Percentiles rank a stretch among this genome's conserved stretches.
Conservation (phyloP, 2,797 vertebrate genomes). For the Rachycentron canadum region DNA sequence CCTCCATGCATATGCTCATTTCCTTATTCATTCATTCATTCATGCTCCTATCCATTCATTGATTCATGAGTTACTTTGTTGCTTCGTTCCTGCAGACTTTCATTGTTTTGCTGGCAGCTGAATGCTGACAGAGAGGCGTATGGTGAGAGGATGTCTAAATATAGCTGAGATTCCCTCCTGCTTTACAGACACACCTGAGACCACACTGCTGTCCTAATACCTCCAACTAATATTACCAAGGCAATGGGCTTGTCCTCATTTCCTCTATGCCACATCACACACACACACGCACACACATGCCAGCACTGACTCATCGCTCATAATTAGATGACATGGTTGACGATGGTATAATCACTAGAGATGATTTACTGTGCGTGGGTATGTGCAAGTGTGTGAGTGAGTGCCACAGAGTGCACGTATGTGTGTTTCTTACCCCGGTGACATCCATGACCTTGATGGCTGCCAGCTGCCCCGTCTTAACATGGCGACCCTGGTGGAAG, state of each 20-base stretch:
- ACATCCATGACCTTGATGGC: conserved; percentile 99
- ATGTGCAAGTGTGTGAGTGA: conserved; percentile 6
- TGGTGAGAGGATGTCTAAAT: conserved; percentile 72
- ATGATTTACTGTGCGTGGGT: conserved; percentile 51
- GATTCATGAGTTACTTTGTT: conserved; percentile 44
- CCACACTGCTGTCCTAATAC: conserved; percentile 70
- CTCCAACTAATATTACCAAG: conserved; percentile 77
- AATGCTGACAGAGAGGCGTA: conserved; percentile 51
- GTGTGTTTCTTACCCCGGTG: conserved; percentile 90
- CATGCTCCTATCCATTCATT: background rate
- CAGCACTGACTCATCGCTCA: conserved; percentile 67
- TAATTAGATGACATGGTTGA: conserved; percentile 71
- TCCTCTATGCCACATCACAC: conserved; percentile 61
- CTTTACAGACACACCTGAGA: conserved; percentile 71
- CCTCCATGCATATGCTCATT: background rate
- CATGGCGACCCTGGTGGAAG: conserved; percentile 92
- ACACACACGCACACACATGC: conserved; percentile 9
- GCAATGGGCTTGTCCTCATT: conserved; percentile 76
- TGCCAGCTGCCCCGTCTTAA: conserved; percentile 96
- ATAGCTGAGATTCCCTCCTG: conserved; percentile 74
- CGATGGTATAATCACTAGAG: conserved; percentile 62
- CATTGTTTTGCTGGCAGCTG: conserved; percentile 65
- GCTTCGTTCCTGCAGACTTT: conserved; percentile 42
- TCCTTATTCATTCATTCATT: background rate
- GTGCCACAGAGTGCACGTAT: conserved; percentile 17